A percentile compares a stretch with the other conserved stretches of the same genome.
Conservation (phyloP, 2,888 invertebrate species). For the Cerastis rubricosa region DNA sequence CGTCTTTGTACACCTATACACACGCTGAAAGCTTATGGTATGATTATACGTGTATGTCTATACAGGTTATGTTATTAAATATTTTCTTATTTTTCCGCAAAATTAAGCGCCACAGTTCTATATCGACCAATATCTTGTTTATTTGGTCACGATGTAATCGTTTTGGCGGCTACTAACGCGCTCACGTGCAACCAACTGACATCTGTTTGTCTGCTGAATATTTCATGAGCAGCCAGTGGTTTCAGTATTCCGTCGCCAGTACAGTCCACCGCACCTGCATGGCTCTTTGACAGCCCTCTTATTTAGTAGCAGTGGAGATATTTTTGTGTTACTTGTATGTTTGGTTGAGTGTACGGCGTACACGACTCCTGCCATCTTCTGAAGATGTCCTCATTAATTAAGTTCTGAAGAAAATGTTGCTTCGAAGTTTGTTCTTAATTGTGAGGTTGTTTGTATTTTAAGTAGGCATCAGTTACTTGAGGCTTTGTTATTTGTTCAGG, state of each 20-base stretch:
- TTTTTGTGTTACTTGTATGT: slow-evolving; percentile 2
- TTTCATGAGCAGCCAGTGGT: slow-evolving; percentile 68
- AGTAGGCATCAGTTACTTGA: slow-evolving; percentile 10
- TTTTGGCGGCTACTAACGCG: slow-evolving; percentile 41
- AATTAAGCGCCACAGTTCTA: slow-evolving; percentile 2
- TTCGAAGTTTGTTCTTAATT: slow-evolving; percentile 52
- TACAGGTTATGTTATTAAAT: slow-evolving; percentile 25
- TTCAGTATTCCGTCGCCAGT: slow-evolving; percentile 37
- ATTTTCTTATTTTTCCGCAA: slow-evolving; percentile 4
- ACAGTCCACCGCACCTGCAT: not conserved
- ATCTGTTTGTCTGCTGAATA: slow-evolving; percentile 70
- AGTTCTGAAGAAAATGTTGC: slow-evolving; percentile 54
- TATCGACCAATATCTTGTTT: slow-evolving; percentile 43
- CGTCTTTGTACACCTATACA: not conserved
- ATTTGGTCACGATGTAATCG: slow-evolving; percentile 59
- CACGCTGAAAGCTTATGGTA: not conserved
- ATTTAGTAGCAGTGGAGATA: not conserved
- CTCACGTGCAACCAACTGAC: slow-evolving; percentile 56
- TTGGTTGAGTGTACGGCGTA: slow-evolving; percentile 8
- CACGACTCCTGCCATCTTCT: slow-evolving; percentile 28
- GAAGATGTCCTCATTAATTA: slow-evolving; percentile 60
- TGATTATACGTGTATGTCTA: not conserved
- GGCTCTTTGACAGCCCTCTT: not conserved
- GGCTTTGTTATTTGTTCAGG: slow-evolving; percentile 11
- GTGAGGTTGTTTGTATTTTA: slow-evolving; percentile 30